Evolutionary conservation across 2,797 vertebrate species (phyloP), one percentile per base, ranked within the genome.

Genomic region (Melopsittacus undulatus): DNA sequence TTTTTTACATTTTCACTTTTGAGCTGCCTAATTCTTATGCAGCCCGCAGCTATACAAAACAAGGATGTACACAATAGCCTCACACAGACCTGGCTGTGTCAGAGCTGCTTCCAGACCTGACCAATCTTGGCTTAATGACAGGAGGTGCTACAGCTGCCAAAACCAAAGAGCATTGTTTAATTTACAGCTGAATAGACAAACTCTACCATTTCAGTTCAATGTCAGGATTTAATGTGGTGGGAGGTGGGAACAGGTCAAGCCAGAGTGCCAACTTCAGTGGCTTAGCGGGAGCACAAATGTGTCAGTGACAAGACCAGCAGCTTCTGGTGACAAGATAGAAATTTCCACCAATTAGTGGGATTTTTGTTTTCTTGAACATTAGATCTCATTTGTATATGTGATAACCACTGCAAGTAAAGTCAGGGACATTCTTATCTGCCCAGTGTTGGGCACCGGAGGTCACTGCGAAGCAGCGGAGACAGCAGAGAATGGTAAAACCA

Each of bases 121-220:
- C 21, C 14, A 34, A 63, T 16, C 32, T n/a, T 36, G 14, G 4
- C 23, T 88, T 74, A 34, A 61, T 0, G 5, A 13, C 0, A 1
- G 3, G 18, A 18, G 12, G 16, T 46, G 11, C 12, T 78, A 74
- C 9, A 48, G 27, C 23, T 90, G 40, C 42, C 4, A 1, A 73
- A 63, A 69, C 19, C 1, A 14, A 87, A 52, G 7, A 73, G 1
- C 15, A 9, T 3, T 38, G 16, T 38, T 49, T 26, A 64, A 61
- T 61, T 83, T 72, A 52, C 26, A 52, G 20, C 10, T 45, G 18
- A 7, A 68, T 11, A 68, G 14, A 26, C 29, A 68, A 42, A 64
- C 38, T 48, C 17, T 29, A 26, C 10, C 12, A 52, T 32, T 73
- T 48, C 68, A 85, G 22, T 40, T 21, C 49, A 24, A 68, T 34